phyloP scores from a whole-genome alignment of 1,140 invertebrate genomes.

The Gryllus bimaculatus region DNA sequence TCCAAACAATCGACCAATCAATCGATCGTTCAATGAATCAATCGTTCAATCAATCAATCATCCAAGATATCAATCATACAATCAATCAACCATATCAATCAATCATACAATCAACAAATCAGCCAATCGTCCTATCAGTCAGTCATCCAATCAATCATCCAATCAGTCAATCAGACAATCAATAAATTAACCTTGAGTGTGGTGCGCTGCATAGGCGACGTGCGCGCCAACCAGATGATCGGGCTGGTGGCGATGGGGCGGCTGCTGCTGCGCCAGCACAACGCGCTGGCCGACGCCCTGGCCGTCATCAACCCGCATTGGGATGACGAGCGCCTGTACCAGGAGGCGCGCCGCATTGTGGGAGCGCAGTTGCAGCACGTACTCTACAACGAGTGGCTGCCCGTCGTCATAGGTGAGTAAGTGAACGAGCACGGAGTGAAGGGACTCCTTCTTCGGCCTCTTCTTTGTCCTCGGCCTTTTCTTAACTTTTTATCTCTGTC shows the following conservation, averaged over 20 bases:
- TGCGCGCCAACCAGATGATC: conserved; percentile 7
- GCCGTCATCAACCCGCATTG: conserved; percentile 69
- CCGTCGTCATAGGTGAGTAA: conserved; percentile 28
- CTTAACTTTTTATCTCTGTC: too few relatives aligned
- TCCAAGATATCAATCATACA: conserved; percentile 56
- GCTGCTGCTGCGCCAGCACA: conserved; percentile 58
- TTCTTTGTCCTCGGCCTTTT: too few relatives aligned
- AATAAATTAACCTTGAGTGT: conserved; percentile 32
- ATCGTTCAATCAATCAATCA: too few relatives aligned
- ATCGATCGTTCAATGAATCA: too few relatives aligned
- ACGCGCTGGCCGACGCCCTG: conserved; percentile 65
- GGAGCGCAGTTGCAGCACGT: conserved; percentile 72
- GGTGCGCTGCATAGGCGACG: conserved; percentile 32
- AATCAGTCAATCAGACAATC: too few relatives aligned
- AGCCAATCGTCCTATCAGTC: too few relatives aligned
- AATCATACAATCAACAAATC: too few relatives aligned
- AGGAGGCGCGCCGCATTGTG: conserved; percentile 67
- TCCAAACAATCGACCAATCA: too few relatives aligned
- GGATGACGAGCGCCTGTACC: conserved; percentile 70
- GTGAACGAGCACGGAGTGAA: too few relatives aligned
- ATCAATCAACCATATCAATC: conserved; percentile 24
- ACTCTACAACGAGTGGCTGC: conserved; percentile 76
- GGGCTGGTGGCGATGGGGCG: not conserved
- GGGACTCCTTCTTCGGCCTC: too few relatives aligned
- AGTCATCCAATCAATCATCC: too few relatives aligned